Base-by-base conservation (phyloP, 2,888 invertebrate species). In the Acanthosepion esculentum region DNA sequence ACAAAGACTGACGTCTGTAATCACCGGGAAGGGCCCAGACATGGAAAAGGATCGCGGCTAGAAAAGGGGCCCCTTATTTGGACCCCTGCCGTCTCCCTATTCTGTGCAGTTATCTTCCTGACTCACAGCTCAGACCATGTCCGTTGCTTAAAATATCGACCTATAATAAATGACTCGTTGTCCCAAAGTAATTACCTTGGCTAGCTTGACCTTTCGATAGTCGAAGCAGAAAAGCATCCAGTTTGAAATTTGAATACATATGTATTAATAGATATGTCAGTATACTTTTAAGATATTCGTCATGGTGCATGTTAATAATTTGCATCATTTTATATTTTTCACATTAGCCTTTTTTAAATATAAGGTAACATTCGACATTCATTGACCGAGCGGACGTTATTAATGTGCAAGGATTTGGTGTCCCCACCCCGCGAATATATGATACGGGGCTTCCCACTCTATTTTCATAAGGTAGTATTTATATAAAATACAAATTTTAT, bases 1-100 rank as follows among this genome's bases (percentile, higher is more conserved):
- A 78, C 78, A n/a, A 78, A 78, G 78, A 33, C 78, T 78, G n/a
- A 78, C 78, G 78, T 78, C 78, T 78, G n/a, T 78, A 78, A 78
- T 78, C 78, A 78, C 78, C n/a, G 78, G n/a, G 33, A 78, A n/a
- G 78, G n/a, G n/a, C 78, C 78, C 33, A 78, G 78, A 78, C 78
- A 78, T 33, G 78, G n/a, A 78, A 78, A n/a, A 33, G 78, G n/a
- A 78, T n/a, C n/a, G 18, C 78, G 33, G 6, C 33, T 78, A 78
- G 78, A 78, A 78, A 78, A 78, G 8, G 15, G 23, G 33, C n/a
- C 78, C 78, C n/a, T 15, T 33, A n/a, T 78, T 78, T n/a, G 78
- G 33, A 33, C n/a, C 78, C 78, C 78, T 78, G 10, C n/a, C n/a
- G 78, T 78, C n/a, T 33, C 78, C 78, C 78, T 78, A 78, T 78